Percentiles rank a stretch among this genome's conserved stretches.
Evolutionary conservation across 2,888 invertebrate genomes (phyloP).

Genomic region (Drosophila formosana): DNA sequence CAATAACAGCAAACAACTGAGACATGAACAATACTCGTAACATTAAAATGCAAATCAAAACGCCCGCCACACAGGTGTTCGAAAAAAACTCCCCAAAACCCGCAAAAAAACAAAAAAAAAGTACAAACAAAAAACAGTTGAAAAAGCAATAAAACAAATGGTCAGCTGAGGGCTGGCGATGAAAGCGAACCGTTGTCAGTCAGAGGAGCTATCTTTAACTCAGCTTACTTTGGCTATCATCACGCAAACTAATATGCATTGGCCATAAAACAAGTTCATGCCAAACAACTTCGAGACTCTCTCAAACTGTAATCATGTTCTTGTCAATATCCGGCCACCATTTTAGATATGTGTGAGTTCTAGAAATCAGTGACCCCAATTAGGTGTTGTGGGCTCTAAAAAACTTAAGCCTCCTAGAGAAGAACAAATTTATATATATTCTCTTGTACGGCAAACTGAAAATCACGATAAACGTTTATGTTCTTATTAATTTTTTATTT

Average conservation of each 20-base stretch:
- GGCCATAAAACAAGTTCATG: not conserved
- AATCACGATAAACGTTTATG: too few relatives aligned
- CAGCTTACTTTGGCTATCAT: not conserved
- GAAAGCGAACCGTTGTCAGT: not conserved
- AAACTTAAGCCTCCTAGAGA: too few relatives aligned
- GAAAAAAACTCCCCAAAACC: constrained; percentile 13
- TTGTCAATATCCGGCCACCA: not conserved
- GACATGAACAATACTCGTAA: constrained; percentile 39
- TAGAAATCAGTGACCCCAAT: too few relatives aligned
- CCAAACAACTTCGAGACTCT: not conserved
- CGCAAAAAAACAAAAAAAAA: constrained; percentile 4
- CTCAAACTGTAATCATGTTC: not conserved
- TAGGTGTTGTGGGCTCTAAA: too few relatives aligned
- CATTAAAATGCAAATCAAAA: constrained; percentile 52
- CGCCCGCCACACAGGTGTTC: constrained; percentile 41
- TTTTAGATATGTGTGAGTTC: too few relatives aligned
- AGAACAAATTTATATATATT: too few relatives aligned
- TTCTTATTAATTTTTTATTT: too few relatives aligned
- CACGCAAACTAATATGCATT: not conserved
- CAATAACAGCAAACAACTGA: constrained; percentile 29
- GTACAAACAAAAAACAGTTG: not conserved
- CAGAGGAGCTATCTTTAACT: not conserved
- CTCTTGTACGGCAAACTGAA: too few relatives aligned
- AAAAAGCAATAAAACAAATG: constrained; percentile 38
- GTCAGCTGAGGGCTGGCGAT: constrained; percentile 8